These are phyloP conservation scores for Stichopus horrens DNA, from an alignment of 53 echinoderm and acorn worm genomes.

Conservation along the genomic window DNA sequence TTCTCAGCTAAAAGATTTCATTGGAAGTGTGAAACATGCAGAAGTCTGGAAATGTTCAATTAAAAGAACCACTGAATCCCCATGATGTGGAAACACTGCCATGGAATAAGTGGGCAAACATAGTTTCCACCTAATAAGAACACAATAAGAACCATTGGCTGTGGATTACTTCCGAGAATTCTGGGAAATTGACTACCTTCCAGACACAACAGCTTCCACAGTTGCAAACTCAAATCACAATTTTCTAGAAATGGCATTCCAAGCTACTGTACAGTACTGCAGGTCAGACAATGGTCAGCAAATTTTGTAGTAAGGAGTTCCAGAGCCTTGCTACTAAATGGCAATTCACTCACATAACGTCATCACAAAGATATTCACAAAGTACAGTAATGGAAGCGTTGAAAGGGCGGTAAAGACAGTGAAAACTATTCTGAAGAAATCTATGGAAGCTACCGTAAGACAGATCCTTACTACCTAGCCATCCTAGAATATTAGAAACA, in stretches of 20 bases:
- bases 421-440: constrained; percentile 53
- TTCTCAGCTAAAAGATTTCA: constrained; percentile 51
- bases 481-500: constrained; percentile 58
- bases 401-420: constrained; percentile 58
- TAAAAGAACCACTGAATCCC: constrained; percentile 52
- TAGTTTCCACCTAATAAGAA: constrained; percentile 11
- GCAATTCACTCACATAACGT: constrained; percentile 59
- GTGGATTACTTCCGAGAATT: constrained; percentile 60
- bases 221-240: constrained; percentile 59
- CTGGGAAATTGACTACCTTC: constrained; percentile 58
- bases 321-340: constrained; percentile 45
- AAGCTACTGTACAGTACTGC: neutral
- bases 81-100: constrained; percentile 51
- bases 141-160: constrained; percentile 46
- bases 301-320: constrained; percentile 53
- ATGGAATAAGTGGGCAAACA: constrained; percentile 53
- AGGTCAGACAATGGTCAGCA: constrained; percentile 63
- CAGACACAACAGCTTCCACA: constrained; percentile 21
- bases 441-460: constrained; percentile 50
- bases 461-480: constrained; percentile 56
- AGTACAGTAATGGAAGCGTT: constrained; percentile 50
- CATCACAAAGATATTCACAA: constrained; percentile 59
- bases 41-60: constrained; percentile 37
- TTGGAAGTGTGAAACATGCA: constrained; percentile 57
- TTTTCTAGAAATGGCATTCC: constrained; percentile 67